Conservation (phyloP, 37 sponge, comb jelly and placozoan genomes). For the Diacarnus erythraeanus region DNA sequence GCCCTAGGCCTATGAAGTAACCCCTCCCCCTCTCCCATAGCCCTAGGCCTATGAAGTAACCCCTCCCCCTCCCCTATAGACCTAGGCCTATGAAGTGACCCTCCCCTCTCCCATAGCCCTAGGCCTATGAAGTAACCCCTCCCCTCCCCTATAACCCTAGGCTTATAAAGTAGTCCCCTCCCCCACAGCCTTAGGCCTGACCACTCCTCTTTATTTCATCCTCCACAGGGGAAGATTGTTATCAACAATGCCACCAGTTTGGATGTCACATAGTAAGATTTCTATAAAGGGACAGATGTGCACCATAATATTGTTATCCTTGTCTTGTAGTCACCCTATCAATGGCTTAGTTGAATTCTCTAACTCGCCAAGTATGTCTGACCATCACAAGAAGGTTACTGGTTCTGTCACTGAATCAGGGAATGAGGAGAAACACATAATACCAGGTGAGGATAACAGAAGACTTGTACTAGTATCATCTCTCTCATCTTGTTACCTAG, state of each 20-base stretch:
- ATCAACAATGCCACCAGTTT: slow-evolving; percentile 59
- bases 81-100: too few species aligned
- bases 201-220: too few species aligned
- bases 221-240: slow-evolving; percentile 29
- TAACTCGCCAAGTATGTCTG: slow-evolving; percentile 10
- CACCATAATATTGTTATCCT: not conserved
- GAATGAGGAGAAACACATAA: slow-evolving; percentile 2
- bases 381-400: slow-evolving; percentile 1
- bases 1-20: too few species aligned
- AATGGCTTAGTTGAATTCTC: slow-evolving; percentile 32
- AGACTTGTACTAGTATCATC: not conserved
- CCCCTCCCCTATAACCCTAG: too few species aligned
- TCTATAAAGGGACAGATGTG: not conserved
- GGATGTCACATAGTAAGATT: slow-evolving; percentile 59
- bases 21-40: too few species aligned
- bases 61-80: too few species aligned
- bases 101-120: too few species aligned
- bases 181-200: too few species aligned
- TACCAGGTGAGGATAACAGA: slow-evolving; percentile 17
- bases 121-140: too few species aligned
- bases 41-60: too few species aligned
- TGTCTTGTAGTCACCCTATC: slow-evolving; percentile 24
- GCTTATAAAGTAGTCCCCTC: too few species aligned
- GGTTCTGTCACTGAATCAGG: not conserved
- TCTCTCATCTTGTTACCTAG: not conserved